Base-by-base conservation (phyloP, 2,888 invertebrate species). In the Muscina levida region DNA sequence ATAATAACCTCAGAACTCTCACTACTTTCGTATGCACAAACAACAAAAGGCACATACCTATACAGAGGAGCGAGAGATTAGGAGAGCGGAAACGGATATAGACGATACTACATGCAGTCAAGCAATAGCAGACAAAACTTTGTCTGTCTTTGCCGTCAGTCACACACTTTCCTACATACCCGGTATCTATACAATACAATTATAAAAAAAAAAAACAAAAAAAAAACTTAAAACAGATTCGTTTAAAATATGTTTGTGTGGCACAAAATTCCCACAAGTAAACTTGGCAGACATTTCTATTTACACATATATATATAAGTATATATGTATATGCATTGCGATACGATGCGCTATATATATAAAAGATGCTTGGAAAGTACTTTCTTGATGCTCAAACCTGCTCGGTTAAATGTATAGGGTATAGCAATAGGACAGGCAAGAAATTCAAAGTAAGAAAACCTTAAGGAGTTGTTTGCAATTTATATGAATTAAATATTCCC, bases 211-310 rank as follows among this genome's bases (percentile, higher is more conserved):
- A n/a, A n/a, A n/a, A n/a, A n/a, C n/a, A n/a, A n/a, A n/a, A n/a
- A 5, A 31, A 5, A 31, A 31, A 31, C 31, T 31, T 31, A 31
- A 31, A n/a, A 53, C 13, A 53, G 13, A 39, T 5, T 65, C 15
- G 26, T 70, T 37, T 31, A 31, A 31, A 51, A 31, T 44, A 53
- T 42, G 26, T 65, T 71, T 71, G 74, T 79, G 37, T 71, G 46
- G 17, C 44, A 44, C 17, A 24, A 22, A 22, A 71, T 15, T 71
- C 48, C 73, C 70, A 10, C 70, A 78, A 77, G 67, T 53, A 79
- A 79, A 79, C 79, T 79, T 79, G 74, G 66, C 67, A 79, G 74
- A 57, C 74, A 71, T 75, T 74, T 72, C 51, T 24, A 8, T 19
- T 19, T 22, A 53, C 17, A 53, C 22, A n/a, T n/a, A n/a, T n/a